phyloP scores from a whole-genome alignment of 2,113 vertebrate species.

The Pampusana beccarii region DNA sequence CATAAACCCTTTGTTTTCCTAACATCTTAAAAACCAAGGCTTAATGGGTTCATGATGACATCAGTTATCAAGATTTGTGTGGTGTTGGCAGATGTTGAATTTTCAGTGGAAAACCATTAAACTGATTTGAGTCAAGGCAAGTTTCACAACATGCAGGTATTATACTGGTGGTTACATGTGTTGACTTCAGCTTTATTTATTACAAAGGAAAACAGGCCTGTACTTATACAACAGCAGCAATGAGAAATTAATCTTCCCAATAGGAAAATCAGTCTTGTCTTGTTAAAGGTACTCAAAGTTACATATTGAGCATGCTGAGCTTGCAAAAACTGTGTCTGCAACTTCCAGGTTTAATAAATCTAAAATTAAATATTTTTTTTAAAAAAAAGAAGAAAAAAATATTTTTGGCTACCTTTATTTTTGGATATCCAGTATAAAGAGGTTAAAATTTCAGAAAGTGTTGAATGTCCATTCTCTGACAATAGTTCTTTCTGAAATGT shows the following conservation, averaged over 20 bases:
- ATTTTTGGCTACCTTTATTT: not conserved
- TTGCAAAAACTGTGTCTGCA: conserved; percentile 36
- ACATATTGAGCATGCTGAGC: conserved; percentile 37
- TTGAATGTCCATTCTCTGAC: not conserved
- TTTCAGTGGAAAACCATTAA: conserved; percentile 73
- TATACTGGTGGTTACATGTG: conserved; percentile 59
- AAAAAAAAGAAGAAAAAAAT: not conserved
- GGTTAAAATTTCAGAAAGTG: not conserved
- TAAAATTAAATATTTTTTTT: not conserved
- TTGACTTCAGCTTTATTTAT: conserved; percentile 73
- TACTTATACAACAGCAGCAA: conserved; percentile 55
- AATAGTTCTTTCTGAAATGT: not conserved
- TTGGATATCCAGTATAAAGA: not conserved
- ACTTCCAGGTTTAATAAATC: conserved; percentile 33
- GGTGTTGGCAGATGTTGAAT: conserved; percentile 73
- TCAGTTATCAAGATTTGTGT: conserved; percentile 74
- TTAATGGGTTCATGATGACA: conserved; percentile 72
- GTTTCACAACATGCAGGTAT: conserved; percentile 55
- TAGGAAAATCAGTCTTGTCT: conserved; percentile 61
- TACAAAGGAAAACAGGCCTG: conserved; percentile 66
- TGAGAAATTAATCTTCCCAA: conserved; percentile 66
- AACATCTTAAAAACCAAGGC: conserved; percentile 58
- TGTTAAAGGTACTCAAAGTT: conserved; percentile 56
- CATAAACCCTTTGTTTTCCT: conserved; percentile 66
- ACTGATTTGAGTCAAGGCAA: conserved; percentile 58